A percentile compares a stretch with the other conserved stretches of the same genome.
phyloP scores from a whole-genome alignment of 2,888 invertebrate genomes.

The Dryadula phaetusa region DNA sequence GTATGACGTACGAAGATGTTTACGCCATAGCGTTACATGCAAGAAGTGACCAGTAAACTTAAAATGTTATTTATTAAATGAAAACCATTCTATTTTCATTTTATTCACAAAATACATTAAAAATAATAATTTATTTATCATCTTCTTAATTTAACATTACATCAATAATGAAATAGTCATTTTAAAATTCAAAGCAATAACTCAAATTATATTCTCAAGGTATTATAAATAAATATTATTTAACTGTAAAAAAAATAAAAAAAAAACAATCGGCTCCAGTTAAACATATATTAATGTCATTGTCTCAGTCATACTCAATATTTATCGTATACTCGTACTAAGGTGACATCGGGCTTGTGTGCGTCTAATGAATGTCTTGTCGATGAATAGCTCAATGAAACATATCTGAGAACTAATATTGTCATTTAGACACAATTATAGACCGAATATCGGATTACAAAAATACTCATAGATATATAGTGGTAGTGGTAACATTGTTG shows the following conservation, averaged over 20 bases:
- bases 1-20: constrained; percentile 68
- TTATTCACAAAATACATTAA: too few relatives aligned
- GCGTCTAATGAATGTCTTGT: constrained; percentile 71
- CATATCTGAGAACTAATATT: constrained; percentile 65
- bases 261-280: constrained; percentile 39
- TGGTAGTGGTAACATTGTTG: constrained; percentile 47
- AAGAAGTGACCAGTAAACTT: constrained; percentile 51
- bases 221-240: too few relatives aligned
- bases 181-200: too few relatives aligned
- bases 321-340: constrained; percentile 46
- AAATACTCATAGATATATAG: constrained; percentile 38
- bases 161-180: too few relatives aligned
- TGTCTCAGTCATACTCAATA: constrained; percentile 52
- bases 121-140: too few relatives aligned
- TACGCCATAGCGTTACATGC: constrained; percentile 43
- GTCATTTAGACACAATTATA: constrained; percentile 74
- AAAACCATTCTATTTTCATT: too few relatives aligned
- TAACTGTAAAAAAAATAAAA: background rate
- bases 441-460: constrained; percentile 59
- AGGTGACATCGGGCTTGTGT: constrained; percentile 53
- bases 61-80: background rate
- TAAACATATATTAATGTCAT: constrained; percentile 39
- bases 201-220: too few relatives aligned
- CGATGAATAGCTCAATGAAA: constrained; percentile 65
- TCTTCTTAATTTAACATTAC: too few relatives aligned